Conservation (phyloP, 2,113 vertebrate species). For the Beaufortia kweichowensis region DNA sequence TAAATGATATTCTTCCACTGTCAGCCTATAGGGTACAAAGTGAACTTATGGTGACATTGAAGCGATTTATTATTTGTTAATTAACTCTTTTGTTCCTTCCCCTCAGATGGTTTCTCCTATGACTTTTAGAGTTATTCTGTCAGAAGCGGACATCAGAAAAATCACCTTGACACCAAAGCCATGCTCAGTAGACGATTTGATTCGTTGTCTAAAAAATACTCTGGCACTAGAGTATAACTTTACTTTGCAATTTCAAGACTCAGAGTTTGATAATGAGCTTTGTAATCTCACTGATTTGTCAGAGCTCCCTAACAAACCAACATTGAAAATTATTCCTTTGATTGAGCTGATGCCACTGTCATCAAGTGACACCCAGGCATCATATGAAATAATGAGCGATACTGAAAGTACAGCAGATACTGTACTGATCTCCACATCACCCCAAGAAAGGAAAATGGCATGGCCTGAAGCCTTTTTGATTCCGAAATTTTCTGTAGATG, state of each 20-base stretch:
- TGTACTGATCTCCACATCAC: conserved; percentile 21
- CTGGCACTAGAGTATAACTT: conserved; percentile 20
- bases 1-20: conserved; percentile 26
- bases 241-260: conserved; percentile 31
- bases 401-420: conserved; percentile 50
- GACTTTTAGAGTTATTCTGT: conserved; percentile 42
- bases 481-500: conserved; percentile 43
- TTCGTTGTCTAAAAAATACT: conserved; percentile 29
- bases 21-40: conserved; percentile 49
- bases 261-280: conserved; percentile 35
- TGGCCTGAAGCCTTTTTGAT: conserved; percentile 52
- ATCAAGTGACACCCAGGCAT: neutral
- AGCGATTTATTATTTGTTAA: conserved; percentile 51
- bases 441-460: neutral
- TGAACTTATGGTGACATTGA: conserved; percentile 44
- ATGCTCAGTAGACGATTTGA: conserved; percentile 44
- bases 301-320: conserved; percentile 54
- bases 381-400: conserved; percentile 26
- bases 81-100: conserved; percentile 32
- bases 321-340: conserved; percentile 53
- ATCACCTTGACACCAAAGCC: conserved; percentile 18
- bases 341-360: conserved; percentile 34
- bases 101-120: conserved; percentile 32
- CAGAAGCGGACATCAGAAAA: conserved; percentile 46
- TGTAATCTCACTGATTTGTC: conserved; percentile 10